phyloP scores from a whole-genome alignment of 2,888 invertebrate species.

The Conops quadrifasciatus region DNA sequence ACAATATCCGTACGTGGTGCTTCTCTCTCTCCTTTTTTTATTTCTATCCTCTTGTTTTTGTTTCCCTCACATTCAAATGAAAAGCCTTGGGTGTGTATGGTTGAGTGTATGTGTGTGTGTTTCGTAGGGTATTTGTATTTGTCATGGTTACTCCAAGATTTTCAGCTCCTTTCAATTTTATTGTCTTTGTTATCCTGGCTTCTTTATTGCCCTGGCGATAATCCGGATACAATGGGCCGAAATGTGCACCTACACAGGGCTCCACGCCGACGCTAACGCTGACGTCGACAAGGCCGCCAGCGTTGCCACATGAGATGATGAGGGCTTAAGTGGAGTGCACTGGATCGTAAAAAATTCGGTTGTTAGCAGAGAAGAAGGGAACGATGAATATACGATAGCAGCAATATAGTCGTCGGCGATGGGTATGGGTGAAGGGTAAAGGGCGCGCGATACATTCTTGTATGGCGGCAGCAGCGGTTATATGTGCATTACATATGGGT shows the following conservation, averaged over 20 bases:
- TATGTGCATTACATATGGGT: not conserved
- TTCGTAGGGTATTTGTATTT: not conserved
- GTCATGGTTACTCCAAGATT: constrained; percentile 17
- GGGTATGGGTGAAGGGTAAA: too few relatives aligned
- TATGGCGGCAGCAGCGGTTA: not conserved
- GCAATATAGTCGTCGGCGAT: not conserved
- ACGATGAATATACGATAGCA: not conserved
- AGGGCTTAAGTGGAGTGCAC: constrained; percentile 15
- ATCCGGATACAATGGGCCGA: constrained; percentile 26
- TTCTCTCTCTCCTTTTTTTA: not conserved
- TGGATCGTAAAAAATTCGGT: constrained; percentile 17
- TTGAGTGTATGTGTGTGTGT: not conserved
- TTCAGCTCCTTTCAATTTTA: not conserved
- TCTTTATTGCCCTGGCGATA: constrained; percentile 27
- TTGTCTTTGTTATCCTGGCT: not conserved
- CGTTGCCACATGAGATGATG: constrained; percentile 1
- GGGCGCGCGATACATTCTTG: too few relatives aligned
- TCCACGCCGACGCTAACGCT: too few relatives aligned
- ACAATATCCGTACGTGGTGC: too few relatives aligned
- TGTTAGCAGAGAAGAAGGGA: not conserved
- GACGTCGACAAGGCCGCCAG: not conserved
- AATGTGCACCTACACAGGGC: constrained; percentile 13
- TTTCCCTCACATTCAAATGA: not conserved
- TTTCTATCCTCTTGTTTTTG: not conserved
- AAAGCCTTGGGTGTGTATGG: not conserved